Conservation (phyloP, 2,888 invertebrate genomes). For the Chaetogeoica ovagalla region DNA sequence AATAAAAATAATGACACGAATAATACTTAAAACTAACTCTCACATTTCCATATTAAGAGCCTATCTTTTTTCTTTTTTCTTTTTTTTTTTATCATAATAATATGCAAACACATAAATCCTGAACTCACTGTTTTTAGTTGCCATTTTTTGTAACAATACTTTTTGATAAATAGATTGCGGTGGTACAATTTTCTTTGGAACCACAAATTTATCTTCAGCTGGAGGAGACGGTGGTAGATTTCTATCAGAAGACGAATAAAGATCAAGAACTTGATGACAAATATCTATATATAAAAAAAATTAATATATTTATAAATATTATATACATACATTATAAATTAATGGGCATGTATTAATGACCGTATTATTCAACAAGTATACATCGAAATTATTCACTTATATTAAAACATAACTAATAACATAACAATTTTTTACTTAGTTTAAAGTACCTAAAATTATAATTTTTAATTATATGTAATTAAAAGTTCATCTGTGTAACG, state of each 20-base stretch:
- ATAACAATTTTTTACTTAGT: background rate
- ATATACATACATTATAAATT: background rate
- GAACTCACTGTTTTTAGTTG: conserved; percentile 42
- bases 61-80: background rate
- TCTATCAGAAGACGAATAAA: conserved; percentile 65
- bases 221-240: conserved; percentile 51
- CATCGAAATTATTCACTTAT: too few species aligned
- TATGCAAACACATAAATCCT: background rate
- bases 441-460: background rate
- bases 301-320: too few species aligned
- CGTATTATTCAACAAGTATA: too few species aligned
- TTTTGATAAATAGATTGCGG: conserved; percentile 49
- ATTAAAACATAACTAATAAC: background rate
- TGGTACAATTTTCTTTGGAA: conserved; percentile 47
- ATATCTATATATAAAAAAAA: conserved; percentile 68
- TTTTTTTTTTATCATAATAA: background rate
- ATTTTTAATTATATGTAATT: background rate
- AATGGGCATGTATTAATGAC: background rate
- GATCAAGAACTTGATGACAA: conserved; percentile 91
- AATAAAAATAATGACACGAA: conserved; percentile 35
- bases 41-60: background rate
- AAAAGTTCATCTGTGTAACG: background rate
- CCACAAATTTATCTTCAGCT: conserved; percentile 45
- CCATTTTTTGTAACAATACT: conserved; percentile 49
- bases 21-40: conserved; percentile 6